phyloP scores from a whole-genome alignment of 2,113 vertebrate genomes.

The Indicator indicator region DNA sequence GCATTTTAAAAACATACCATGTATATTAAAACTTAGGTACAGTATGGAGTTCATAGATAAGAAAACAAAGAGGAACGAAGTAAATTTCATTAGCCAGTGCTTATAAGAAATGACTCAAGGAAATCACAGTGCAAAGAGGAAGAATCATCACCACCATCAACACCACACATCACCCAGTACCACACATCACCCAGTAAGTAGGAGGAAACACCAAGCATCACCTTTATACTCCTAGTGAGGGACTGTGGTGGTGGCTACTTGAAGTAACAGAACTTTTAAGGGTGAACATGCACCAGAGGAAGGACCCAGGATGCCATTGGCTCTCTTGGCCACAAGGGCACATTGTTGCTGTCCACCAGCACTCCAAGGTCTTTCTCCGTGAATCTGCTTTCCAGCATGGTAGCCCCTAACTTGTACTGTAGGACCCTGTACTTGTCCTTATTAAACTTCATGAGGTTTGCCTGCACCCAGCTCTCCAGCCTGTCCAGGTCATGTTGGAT shows the following conservation, averaged over 20 bases:
- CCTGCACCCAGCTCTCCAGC: no score
- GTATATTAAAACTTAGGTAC: not conserved
- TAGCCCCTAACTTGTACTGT: no score
- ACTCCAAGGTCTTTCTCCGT: no score
- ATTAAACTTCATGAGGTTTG: no score
- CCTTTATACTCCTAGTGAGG: not conserved
- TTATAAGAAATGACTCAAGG: not conserved
- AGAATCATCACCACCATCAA: not conserved
- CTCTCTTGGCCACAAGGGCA: no score
- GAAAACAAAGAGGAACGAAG: not conserved
- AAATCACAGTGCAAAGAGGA: not conserved
- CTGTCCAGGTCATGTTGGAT: no score
- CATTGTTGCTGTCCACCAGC: no score
- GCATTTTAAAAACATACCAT: not conserved
- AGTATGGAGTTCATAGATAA: not conserved
- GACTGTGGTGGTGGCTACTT: not conserved
- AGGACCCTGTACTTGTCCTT: no score
- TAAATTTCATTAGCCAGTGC: not conserved
- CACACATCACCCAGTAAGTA: not conserved
- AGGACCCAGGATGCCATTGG: not conserved
- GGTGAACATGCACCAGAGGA: not conserved
- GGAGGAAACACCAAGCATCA: not conserved
- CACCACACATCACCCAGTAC: no score
- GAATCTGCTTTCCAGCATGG: no score
- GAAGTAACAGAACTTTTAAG: not conserved